These are phyloP conservation scores for Macrophya alboannulata DNA, from an alignment of 2,888 invertebrate species.

Conservation along the genomic window DNA sequence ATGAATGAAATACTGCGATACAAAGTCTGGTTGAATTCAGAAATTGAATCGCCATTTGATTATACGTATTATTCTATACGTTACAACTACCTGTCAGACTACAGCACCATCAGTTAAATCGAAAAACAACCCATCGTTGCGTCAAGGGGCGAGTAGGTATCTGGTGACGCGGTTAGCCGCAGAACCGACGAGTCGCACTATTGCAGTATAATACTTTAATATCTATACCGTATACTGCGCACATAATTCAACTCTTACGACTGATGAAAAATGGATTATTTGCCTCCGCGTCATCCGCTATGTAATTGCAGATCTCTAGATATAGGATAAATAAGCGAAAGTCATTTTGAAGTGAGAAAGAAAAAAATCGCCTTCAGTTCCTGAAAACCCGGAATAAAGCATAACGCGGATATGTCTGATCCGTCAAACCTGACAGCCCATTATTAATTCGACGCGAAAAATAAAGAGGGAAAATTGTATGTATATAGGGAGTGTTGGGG, in stretches of 20 bases:
- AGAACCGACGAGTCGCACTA: constrained; percentile 33
- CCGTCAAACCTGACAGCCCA: constrained; percentile 3
- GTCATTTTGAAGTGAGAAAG: not conserved
- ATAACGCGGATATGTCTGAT: not conserved
- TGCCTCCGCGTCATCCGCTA: not conserved
- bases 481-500: not conserved
- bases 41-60: constrained; percentile 1
- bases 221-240: not conserved
- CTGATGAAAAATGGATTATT: not conserved
- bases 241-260: not conserved
- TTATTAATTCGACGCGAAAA: not conserved
- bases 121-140: constrained; percentile 15
- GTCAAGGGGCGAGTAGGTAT: constrained; percentile 39
- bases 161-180: constrained; percentile 49
- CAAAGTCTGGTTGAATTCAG: not conserved
- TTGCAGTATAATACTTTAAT: constrained; percentile 7
- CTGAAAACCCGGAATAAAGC: not conserved
- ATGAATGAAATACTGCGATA: not conserved
- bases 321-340: not conserved
- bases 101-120: not conserved
- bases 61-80: not conserved
- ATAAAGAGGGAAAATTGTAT: not conserved
- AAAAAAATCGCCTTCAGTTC: not conserved
- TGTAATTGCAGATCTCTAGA: not conserved
- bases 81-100: not conserved